Base-by-base conservation (phyloP, 2,797 vertebrate genomes). In the Chaetodon trifasciatus region DNA sequence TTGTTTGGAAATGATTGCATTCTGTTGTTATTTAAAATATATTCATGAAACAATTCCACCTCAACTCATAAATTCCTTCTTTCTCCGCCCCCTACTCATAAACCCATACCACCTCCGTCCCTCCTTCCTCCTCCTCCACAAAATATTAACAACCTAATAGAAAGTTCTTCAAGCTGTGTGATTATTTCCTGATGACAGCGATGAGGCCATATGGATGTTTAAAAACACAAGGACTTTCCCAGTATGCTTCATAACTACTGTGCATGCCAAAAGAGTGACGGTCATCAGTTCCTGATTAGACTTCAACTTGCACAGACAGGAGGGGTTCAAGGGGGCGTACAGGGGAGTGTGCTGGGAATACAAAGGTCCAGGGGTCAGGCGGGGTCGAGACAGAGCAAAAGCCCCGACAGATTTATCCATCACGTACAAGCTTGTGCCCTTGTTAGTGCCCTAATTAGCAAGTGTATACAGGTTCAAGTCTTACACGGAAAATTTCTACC, bases 171-270 rank as follows among this genome's bases (percentile, higher is more conserved):
- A 32, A 83, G 81, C 73, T 58, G 75, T 67, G 52, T 82, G 76
- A 89, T 88, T 82, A 83, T 81, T 87, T 88, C 89, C 82, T 71
- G 69, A 86, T 82, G 80, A 79, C 55, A 69, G 39, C 11, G 13
- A 70, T 32, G 55, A 70, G 67, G 62, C 39, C 62, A 49, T 40
- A 46, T 50, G 62, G n/a, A 72, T 37, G 21, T 55, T 73, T 70
- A 67, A 64, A 86, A 82, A 52, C 28, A 46, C 21, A 23, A 5
- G n/a, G 60, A 57, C 35, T 86, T 74, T 75, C 65, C 64, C n/a
- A 56, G n/a, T 39, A 49, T 1, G 19, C 65, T 28, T 37, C 2
- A 53, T 42, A 70, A 84, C 57, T 79, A 53, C 21, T 74, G 67
- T 67, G 55, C 32, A 55, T 63, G 62, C 69, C 63, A 78, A 52